Conservation (phyloP, 2,888 invertebrate species). For the Lasioglossum figueresi region DNA sequence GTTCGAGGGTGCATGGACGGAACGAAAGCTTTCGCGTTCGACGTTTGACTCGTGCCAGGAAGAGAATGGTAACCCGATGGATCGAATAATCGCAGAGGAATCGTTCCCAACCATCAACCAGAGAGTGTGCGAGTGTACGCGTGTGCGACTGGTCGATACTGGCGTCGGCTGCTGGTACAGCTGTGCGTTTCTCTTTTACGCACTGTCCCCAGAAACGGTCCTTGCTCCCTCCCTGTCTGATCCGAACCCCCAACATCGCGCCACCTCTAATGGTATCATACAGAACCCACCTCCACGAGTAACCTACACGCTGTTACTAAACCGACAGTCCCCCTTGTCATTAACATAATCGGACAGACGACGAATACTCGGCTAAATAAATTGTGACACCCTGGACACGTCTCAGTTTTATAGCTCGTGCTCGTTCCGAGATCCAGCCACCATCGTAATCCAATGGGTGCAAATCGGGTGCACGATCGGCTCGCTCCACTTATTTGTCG, state of each 20-base stretch:
- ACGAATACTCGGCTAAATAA: conserved; percentile 34
- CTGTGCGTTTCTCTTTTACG: conserved; percentile 69
- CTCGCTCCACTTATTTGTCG: background rate
- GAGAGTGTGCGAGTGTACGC: conserved; percentile 62
- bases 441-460: background rate
- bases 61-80: conserved; percentile 44
- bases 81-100: conserved; percentile 68
- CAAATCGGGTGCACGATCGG: background rate
- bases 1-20: conserved; percentile 26
- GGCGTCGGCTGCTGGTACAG: conserved; percentile 75
- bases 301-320: conserved; percentile 51
- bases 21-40: conserved; percentile 29
- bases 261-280: conserved; percentile 46
- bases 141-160: conserved; percentile 79
- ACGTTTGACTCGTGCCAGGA: conserved; percentile 4
- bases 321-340: conserved; percentile 42
- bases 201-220: conserved; percentile 62
- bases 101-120: conserved; percentile 55
- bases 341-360: conserved; percentile 50
- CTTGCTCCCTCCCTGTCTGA: conserved; percentile 41
- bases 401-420: conserved; percentile 16
- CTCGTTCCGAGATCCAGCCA: background rate
- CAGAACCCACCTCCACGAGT: conserved; percentile 11
- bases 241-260: conserved; percentile 36
- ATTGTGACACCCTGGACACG: conserved; percentile 24